Evolutionary conservation across 2,113 vertebrate genomes (phyloP).

Genomic region (Ictidomys tridecemlineatus): DNA sequence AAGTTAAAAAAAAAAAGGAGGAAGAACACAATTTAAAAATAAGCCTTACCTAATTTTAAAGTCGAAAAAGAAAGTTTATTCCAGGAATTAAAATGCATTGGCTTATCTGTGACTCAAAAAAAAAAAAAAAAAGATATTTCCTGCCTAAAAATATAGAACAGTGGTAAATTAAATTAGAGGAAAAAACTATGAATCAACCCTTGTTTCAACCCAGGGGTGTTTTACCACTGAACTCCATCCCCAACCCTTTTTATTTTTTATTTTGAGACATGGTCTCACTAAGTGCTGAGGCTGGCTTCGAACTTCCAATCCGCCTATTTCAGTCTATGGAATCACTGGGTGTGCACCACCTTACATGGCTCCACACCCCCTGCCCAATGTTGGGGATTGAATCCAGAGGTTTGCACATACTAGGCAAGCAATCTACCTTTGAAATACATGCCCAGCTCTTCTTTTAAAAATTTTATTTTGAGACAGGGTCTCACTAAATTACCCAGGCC

Average conservation of each 20-base stretch:
- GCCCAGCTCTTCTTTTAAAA: not conserved
- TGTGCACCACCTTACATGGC: too few relatives aligned
- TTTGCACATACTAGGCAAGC: too few relatives aligned
- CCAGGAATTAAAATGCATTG: not conserved
- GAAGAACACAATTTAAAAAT: constrained; percentile 36
- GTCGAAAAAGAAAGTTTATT: not conserved
- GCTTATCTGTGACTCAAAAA: not conserved
- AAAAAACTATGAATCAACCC: not conserved
- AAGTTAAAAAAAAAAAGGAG: not conserved
- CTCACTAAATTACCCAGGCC: not conserved
- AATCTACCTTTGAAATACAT: not conserved
- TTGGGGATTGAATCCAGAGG: not conserved
- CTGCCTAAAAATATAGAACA: constrained; percentile 32
- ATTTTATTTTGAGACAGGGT: not conserved
- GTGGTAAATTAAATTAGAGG: not conserved
- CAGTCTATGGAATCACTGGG: not conserved
- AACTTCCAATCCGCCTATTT: not conserved
- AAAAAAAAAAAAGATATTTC: constrained; percentile 1
- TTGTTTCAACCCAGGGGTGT: not conserved
- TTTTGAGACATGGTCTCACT: not conserved
- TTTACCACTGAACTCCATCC: not conserved
- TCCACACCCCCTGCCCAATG: too few relatives aligned
- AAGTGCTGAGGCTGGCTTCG: not conserved
- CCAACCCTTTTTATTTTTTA: not conserved
- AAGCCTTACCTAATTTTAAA: not conserved